Evolutionary conservation across 1,140 invertebrate genomes (phyloP), one percentile per base, ranked within the genome.

Genomic region (Drosophila busckii): DNA sequence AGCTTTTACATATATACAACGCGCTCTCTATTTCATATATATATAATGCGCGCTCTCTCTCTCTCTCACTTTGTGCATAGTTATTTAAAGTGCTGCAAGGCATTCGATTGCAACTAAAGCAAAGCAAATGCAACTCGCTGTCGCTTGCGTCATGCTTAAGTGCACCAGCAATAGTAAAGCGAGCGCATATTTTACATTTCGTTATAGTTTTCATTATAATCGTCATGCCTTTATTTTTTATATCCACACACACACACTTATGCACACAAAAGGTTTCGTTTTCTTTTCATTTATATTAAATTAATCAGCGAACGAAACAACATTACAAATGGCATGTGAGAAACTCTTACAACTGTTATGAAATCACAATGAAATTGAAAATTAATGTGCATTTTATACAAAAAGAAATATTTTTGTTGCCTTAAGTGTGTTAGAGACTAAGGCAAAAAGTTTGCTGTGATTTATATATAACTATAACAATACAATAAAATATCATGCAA

Each of bases 81-180:
- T 59, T 80, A 69, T 75, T 69, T 82, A 54, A 82, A 82, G 73
- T 80, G 75, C 75, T 80, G 73, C 75, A 75, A 80, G 75, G 73
- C 73, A 75, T 69, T 82, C 80, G 70, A 66, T 76, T 76, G 65
- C 70, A 64, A 37, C 55, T 48, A 46, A 41, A 46, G 31, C 50
- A 58, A 64, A 52, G 55, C 52, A 64, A 64, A 60, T 64, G 61
- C 55, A 64, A 52, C 46, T 35, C 26, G 42, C 9, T 45, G 15
- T 32, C 12, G 61, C 75, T 82, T 82, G 75, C 75, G 75, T 82
- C 75, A 82, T 82, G 75, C 65, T 45, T 66, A 82, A 82, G 76
- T 75, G 75, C 69, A 75, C 70, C n/a, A n/a, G n/a, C n/a, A n/a
- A n/a, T n/a, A n/a, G n/a, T n/a, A n/a, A n/a, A n/a, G n/a, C n/a